A percentile compares a stretch with the other conserved stretches of the same genome.
phyloP scores from a whole-genome alignment of 1,140 invertebrate genomes.

The Drosophila repletoides region DNA sequence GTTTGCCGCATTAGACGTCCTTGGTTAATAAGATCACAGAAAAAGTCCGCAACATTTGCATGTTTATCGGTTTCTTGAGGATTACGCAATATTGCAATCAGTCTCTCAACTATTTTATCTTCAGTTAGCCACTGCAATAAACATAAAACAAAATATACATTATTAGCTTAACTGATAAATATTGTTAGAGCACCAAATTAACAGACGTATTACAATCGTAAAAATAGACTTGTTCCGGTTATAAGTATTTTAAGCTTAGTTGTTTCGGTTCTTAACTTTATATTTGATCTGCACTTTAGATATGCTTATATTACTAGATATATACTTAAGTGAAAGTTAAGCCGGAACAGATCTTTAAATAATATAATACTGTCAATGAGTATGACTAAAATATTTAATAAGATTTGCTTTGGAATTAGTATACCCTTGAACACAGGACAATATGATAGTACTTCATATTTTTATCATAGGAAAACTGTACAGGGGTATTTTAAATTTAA shows the following conservation, averaged over 20 bases:
- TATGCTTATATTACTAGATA: neutral
- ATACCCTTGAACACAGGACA: too few species aligned
- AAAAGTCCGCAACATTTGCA: slow-evolving; percentile 90
- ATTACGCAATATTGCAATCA: slow-evolving; percentile 91
- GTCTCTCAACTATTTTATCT: slow-evolving; percentile 91
- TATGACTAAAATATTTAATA: too few species aligned
- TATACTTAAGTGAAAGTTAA: neutral
- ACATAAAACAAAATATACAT: neutral
- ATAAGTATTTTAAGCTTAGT: too few species aligned
- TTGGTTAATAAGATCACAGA: slow-evolving; percentile 91
- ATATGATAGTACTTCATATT: too few species aligned
- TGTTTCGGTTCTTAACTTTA: neutral
- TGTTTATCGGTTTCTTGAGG: slow-evolving; percentile 89
- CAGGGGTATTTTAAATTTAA: too few species aligned
- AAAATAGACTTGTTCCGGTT: too few species aligned
- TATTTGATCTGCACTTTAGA: neutral
- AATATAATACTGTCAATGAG: neutral
- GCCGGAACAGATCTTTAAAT: neutral
- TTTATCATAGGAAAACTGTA: too few species aligned
- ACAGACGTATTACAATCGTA: too few species aligned
- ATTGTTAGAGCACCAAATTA: too few species aligned
- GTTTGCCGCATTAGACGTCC: slow-evolving; percentile 87
- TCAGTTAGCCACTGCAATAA: slow-evolving; percentile 93
- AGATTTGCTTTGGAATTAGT: too few species aligned
- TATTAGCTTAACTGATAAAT: neutral